Evolutionary conservation across 2,113 vertebrate genomes (phyloP).

Genomic region (Nothobranchius kuhntae): DNA sequence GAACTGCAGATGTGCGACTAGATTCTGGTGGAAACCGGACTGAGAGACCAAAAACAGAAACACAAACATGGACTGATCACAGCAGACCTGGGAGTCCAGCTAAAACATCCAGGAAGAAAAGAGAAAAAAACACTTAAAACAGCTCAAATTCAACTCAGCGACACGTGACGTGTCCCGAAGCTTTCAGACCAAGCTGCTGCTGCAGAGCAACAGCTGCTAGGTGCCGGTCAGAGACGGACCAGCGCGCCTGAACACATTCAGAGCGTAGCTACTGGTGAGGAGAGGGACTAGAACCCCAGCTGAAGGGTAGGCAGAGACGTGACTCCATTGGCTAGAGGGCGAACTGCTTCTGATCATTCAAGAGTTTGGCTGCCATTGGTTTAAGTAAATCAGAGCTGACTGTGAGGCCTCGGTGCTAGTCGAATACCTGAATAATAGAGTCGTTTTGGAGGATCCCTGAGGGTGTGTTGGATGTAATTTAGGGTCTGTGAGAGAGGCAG

Average conservation of each 20-base stretch:
- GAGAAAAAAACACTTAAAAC: constrained; percentile 1
- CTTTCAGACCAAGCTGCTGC: no score
- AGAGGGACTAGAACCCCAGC: constrained; percentile 12
- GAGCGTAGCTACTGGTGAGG: constrained; percentile 60
- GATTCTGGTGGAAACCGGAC: background rate
- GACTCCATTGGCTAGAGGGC: constrained; percentile 9
- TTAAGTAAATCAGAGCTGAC: constrained; percentile 27
- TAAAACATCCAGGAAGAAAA: constrained; percentile 3
- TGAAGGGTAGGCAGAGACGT: constrained; percentile 6
- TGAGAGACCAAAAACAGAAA: constrained; percentile 3
- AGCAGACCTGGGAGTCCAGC: constrained; percentile 17
- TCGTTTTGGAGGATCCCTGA: constrained; percentile 96
- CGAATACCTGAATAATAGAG: constrained; percentile 96
- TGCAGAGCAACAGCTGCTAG: constrained; percentile 65
- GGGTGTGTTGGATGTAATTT: constrained; percentile 76
- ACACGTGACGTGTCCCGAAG: no score
- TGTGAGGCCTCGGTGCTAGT: constrained; percentile 91
- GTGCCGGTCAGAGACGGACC: constrained; percentile 15
- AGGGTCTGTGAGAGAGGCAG: constrained; percentile 32
- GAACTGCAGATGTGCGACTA: constrained; percentile 9
- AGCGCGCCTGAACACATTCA: constrained; percentile 84
- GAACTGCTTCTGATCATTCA: constrained; percentile 21
- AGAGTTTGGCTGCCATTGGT: constrained; percentile 29
- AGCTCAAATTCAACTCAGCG: background rate
- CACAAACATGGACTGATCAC: constrained; percentile 12